Conservation (phyloP, 2,113 vertebrate species). For the Noturus placidus region DNA sequence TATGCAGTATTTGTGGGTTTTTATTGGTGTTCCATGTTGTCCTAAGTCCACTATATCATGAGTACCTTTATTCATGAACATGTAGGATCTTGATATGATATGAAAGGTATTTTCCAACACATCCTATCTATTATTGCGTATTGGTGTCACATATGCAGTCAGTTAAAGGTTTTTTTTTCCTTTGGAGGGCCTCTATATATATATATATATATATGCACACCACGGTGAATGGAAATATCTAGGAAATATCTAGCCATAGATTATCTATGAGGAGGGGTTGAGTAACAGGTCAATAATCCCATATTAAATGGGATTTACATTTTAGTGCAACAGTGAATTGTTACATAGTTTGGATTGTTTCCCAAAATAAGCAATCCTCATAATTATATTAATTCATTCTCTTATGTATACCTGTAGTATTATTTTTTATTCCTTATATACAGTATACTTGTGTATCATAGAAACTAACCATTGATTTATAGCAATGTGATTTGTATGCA, state of each 20-base stretch:
- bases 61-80: constrained; percentile 61
- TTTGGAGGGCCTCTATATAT: not conserved
- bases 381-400: constrained; percentile 9
- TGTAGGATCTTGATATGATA: constrained; percentile 6
- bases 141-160: constrained; percentile 24
- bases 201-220: not conserved
- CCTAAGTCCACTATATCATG: constrained; percentile 59
- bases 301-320: constrained; percentile 35
- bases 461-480: constrained; percentile 25
- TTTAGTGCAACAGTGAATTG: constrained; percentile 26
- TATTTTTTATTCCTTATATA: constrained; percentile 36
- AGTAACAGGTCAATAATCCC: constrained; percentile 35
- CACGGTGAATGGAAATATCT: constrained; percentile 4
- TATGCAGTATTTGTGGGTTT: constrained; percentile 58
- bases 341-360: constrained; percentile 25
- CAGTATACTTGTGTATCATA: constrained; percentile 28
- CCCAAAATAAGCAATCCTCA: constrained; percentile 3
- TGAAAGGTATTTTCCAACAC: not conserved
- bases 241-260: constrained; percentile 17
- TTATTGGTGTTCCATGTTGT: constrained; percentile 40
- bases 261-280: constrained; percentile 4
- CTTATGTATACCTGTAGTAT: constrained; percentile 14
- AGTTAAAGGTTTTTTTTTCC: not conserved
- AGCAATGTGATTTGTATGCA: constrained; percentile 32
- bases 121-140: constrained; percentile 22